Base-by-base conservation (phyloP, 2,888 invertebrate species). In the Amorpha juglandis region DNA sequence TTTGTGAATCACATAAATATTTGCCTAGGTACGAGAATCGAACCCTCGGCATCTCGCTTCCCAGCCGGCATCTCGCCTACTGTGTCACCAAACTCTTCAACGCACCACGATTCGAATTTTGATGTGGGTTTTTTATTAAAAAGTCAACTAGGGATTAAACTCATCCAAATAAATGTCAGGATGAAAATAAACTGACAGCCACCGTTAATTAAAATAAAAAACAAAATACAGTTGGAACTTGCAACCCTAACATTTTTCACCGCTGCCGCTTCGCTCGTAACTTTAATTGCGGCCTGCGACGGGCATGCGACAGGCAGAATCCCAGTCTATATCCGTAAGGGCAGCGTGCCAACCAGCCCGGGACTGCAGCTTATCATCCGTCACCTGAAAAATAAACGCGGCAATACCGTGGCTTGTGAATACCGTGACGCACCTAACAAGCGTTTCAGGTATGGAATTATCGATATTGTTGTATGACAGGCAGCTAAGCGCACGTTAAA, bases 311-410 rank as follows among this genome's bases (percentile, higher is more conserved):
- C 75, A 78, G 79, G 78, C 72, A 74, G 75, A 80, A 83, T 86
- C 84, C 80, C 82, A 75, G 83, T 81, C 91, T 92, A 92, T 90
- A 90, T 90, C 84, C 84, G 91, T 89, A 75, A 89, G 83, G 91
- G 91, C 91, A 90, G 65, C 16, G 47, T 91, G 91, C 91, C 91
- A 92, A 83, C 80, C 71, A 77, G 79, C 84, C 85, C 82, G 83
- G 88, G 77, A 72, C 70, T 64, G 72, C 69, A 67, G 73, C 82
- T 83, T 85, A 86, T 88, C 84, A 80, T 75, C 80, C 79, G 87
- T 85, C 88, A 88, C 87, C 87, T 87, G 88, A 88, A 88, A 81
- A 73, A 72, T 78, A 74, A 73, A 72, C 74, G 71, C 71, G 74
- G 70, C 71, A 74, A 71, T 71, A 71, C 67, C 72, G 48, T 50